A percentile compares a stretch with the other conserved stretches of the same genome.
Conservation (phyloP, 1,140 invertebrate species). For the Latrodectus geometricus region DNA sequence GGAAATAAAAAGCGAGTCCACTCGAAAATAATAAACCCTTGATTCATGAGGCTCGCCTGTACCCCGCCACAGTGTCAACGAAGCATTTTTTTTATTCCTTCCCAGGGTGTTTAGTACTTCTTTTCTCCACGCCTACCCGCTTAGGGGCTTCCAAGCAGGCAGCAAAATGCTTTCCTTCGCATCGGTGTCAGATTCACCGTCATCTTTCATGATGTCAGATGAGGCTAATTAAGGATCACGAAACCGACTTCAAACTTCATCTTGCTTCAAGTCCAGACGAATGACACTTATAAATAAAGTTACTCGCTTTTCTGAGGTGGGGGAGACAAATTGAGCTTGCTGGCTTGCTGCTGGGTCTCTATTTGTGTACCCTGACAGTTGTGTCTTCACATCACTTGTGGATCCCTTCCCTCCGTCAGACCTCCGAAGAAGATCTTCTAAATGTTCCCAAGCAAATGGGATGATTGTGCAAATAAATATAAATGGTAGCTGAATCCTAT, state of each 20-base stretch:
- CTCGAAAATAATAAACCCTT: too few relatives aligned
- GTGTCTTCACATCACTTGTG: conserved; percentile 32
- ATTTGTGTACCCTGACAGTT: conserved; percentile 7
- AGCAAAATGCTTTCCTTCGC: conserved; percentile 7
- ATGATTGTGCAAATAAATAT: background rate
- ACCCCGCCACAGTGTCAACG: background rate
- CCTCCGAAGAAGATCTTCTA: conserved; percentile 20
- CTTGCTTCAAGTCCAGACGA: conserved; percentile 1
- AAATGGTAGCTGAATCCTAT: background rate
- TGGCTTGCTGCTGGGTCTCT: background rate
- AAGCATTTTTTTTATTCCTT: conserved; percentile 27
- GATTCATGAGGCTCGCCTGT: too few relatives aligned
- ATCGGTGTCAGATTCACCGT: conserved; percentile 27
- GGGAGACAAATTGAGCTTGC: conserved; percentile 20
- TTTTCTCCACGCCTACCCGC: conserved; percentile 21
- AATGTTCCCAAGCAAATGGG: too few relatives aligned
- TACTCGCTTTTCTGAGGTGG: conserved; percentile 8
- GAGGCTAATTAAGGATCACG: conserved; percentile 51
- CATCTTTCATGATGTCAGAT: conserved; percentile 54
- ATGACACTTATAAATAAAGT: conserved; percentile 46
- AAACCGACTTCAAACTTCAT: conserved; percentile 16
- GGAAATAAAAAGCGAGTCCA: too few relatives aligned
- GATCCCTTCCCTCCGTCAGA: background rate
- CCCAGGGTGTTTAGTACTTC: conserved; percentile 10
- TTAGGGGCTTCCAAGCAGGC: background rate